Evolutionary conservation across 1,140 invertebrate species (phyloP), one percentile per base, ranked within the genome.

Genomic region (Melitaea cinxia): DNA sequence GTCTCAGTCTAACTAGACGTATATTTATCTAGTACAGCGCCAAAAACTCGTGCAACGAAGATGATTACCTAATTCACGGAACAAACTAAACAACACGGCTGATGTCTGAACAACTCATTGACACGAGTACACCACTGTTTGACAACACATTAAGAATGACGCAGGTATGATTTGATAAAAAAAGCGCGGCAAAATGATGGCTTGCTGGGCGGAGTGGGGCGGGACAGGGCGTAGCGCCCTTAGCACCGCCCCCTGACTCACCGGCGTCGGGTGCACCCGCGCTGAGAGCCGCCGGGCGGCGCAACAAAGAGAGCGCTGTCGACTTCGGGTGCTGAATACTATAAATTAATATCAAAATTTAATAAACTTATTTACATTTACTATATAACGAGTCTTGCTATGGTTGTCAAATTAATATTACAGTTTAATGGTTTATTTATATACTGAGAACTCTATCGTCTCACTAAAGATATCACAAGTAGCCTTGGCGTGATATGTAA

Each of bases 191-290:
- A 82, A 86, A 86, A 85, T 84, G 65, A 85, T 82, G 82, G 80
- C 75, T 81, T 82, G 74, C 67, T 83, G 85, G 87, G 84, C 85
- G 85, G 81, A 65, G 78, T 69, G 82, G 81, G 83, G 85, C 81
- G 81, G 80, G 63, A 79, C 72, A 83, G 83, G 87, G 85, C 85
- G 85, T 87, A 83, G 83, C 85, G 85, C 85, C 85, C 83, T 85
- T 81, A 82, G 84, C 77, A 68, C 81, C 87, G 87, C 87, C 87
- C 83, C 72, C 83, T 88, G 79, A 86, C 72, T 88, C 83, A 87
- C 72, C 65, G 70, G 60, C 71, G 69, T 65, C 67, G 37, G 55
- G 39, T 56, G 72, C 75, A 76, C 73, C 72, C 68, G 73, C 78
- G 76, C 70, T 62, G 65, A 74, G n/a, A n/a, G n/a, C n/a, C 70